Base-by-base conservation (phyloP, 2,888 invertebrate species). In the Melinopterus prodromus region DNA sequence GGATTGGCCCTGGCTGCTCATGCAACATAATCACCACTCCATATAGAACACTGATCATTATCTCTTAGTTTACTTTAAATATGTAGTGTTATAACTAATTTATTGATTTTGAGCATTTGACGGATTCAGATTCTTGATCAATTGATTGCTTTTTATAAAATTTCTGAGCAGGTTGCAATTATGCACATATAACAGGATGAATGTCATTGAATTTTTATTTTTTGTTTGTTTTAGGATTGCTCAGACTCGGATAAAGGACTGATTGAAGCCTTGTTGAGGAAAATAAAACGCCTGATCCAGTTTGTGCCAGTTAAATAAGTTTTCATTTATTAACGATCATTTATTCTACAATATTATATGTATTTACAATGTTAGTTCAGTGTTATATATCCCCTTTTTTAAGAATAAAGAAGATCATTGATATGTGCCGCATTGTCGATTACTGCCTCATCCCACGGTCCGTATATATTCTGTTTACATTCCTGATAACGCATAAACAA, bases 391-490 rank as follows among this genome's bases (percentile, higher is more conserved):
- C 80, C 35, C 76, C 15, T 77, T 80, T 80, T 80, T 79, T 81
- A 81, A 77, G 78, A 83, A 82, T 82, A 82, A 81, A 83, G 81
- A 78, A 83, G 82, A 80, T 84, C 83, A 78, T 83, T 85, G 79
- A 92, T 87, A 86, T 91, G 91, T 85, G 92, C 92, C 0, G 91
- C 90, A 89, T 93, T 93, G 86, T 92, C 93, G 82, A 94, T 93
- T 84, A 96, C 90, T 12, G 99, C 99, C 88, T 99, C 99, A 89
- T 99, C 99, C 99, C 99, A 99, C 0, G 99, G 99, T 0, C 99
- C 99, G 89, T 98, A 95, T 82, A 98, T 98, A 89, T 98, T 99
- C 86, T 95, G 94, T 87, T 97, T 97, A 87, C 94, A 94, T 69
- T 91, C 93, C 86, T 96, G 96, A 91, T 94, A 95, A 78, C 89